Base-by-base conservation (phyloP, 2,797 vertebrate species). In the Megaceryle alcyon region DNA sequence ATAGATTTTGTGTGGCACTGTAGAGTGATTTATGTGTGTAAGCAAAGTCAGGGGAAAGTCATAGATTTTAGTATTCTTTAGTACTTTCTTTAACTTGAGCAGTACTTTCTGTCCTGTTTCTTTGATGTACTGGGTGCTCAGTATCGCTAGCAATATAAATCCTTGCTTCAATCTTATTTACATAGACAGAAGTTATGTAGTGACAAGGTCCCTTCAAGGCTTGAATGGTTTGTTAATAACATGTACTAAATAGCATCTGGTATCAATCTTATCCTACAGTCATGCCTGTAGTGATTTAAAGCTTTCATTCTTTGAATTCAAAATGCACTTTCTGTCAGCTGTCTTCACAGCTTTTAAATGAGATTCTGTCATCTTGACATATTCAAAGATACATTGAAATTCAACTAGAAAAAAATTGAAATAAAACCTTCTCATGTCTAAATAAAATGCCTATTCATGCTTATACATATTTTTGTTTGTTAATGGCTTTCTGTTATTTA, bases 131-230 rank as follows among this genome's bases (percentile, higher is more conserved):
- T 88, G 93, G 90, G 94, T 97, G 89, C 86, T 94, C 82, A 70
- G 95, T 97, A 96, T 97, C 39, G 3, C 79, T 88, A 63, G 92
- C 93, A 97, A 89, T 96, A 98, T 96, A 97, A 97, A 97, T 95
- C 96, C 95, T 97, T 96, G 91, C 90, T 97, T 97, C 96, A 95
- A 95, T 97, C 97, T 97, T 98, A 98, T 98, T 98, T 98, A 98
- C 97, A 98, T 94, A 98, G 97, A 96, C 95, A 98, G 97, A 98
- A 97, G 95, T 97, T 97, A 96, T 98, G 97, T 98, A 97, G 97
- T 98, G 98, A 98, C 97, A 98, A 98, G 97, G 97, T 98, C 98
- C 97, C 97, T 97, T 98, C 97, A 98, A 98, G 97, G 96, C 97
- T 98, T 97, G 97, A 98, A 98, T 97, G 90, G 93, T 97, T 98